Percentiles rank a stretch among this genome's conserved stretches.
Conservation (phyloP, 2,113 vertebrate genomes). For the Taurulus bubalis region DNA sequence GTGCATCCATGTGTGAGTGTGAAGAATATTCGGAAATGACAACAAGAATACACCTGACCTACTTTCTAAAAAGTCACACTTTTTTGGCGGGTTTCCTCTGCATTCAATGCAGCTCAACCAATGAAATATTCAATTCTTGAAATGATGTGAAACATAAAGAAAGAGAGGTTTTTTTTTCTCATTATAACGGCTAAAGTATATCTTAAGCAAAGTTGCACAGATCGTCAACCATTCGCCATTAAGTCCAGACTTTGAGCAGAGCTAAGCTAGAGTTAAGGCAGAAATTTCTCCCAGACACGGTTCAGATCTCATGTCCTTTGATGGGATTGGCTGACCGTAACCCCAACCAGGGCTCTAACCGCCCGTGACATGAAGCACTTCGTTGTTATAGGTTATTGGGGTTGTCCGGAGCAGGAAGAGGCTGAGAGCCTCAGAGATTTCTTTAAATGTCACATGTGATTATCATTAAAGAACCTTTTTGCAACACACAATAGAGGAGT, state of each 20-base stretch:
- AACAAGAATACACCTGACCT: conserved; percentile 61
- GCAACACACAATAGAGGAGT: neutral
- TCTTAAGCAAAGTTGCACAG: neutral
- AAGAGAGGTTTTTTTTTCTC: neutral
- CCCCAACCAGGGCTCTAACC: neutral
- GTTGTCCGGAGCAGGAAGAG: neutral
- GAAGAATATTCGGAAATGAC: conserved; percentile 45
- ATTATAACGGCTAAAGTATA: neutral
- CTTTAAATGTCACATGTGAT: conserved; percentile 3
- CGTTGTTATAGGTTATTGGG: conserved; percentile 6
- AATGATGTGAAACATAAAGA: neutral
- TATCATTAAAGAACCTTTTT: neutral
- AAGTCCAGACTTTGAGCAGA: neutral
- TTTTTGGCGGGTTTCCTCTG: neutral
- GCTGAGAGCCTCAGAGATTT: neutral
- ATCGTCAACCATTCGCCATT: neutral
- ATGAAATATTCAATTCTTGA: neutral
- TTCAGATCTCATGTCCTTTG: conserved; percentile 23
- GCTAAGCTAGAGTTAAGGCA: neutral
- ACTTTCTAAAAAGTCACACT: conserved; percentile 65
- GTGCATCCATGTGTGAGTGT: conserved; percentile 2
- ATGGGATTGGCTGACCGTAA: conserved; percentile 23
- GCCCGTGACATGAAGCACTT: conserved; percentile 16
- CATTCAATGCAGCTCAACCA: conserved; percentile 3
- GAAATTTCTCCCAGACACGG: conserved; percentile 2